A percentile compares a stretch with the other conserved stretches of the same genome.
phyloP scores from a whole-genome alignment of 1,140 invertebrate species.

The Drosophila kanapiae region DNA sequence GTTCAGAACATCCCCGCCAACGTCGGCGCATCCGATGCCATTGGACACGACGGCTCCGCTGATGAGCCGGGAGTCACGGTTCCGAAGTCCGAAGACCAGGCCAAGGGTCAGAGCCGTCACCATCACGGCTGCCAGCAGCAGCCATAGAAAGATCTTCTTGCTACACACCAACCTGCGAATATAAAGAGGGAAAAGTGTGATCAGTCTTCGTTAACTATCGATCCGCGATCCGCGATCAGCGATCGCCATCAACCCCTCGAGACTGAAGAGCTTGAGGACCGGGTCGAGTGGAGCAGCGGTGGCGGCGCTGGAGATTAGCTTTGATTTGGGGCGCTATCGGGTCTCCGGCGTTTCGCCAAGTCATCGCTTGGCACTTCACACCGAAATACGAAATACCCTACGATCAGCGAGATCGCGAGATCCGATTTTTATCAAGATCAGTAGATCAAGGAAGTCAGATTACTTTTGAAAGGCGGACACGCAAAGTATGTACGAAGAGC shows the following conservation, averaged over 20 bases:
- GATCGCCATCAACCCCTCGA: constrained; percentile 27
- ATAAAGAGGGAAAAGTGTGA: neutral
- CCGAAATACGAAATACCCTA: constrained; percentile 9
- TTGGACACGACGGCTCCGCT: constrained; percentile 78
- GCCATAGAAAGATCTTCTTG: constrained; percentile 70
- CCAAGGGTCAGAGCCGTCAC: constrained; percentile 69
- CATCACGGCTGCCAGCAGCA: constrained; percentile 57
- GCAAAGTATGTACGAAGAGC: neutral
- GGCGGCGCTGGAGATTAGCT: constrained; percentile 28
- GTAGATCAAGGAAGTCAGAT: neutral
- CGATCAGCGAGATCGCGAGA: neutral
- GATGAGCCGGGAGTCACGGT: constrained; percentile 43
- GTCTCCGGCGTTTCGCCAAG: neutral
- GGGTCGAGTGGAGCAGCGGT: constrained; percentile 22
- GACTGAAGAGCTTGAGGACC: constrained; percentile 30
- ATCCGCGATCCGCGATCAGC: neutral
- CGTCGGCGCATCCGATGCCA: constrained; percentile 74
- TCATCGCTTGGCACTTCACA: neutral
- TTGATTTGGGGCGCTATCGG: constrained; percentile 42
- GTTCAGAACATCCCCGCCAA: constrained; percentile 87
- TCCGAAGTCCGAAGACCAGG: constrained; percentile 67
- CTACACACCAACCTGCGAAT: constrained; percentile 58
- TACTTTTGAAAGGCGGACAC: neutral
- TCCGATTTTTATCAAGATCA: neutral
- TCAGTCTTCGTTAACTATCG: neutral